Percentiles rank a stretch among this genome's conserved stretches.
Conservation (phyloP, 2,888 invertebrate genomes). For the Polylopha cassiicola region DNA sequence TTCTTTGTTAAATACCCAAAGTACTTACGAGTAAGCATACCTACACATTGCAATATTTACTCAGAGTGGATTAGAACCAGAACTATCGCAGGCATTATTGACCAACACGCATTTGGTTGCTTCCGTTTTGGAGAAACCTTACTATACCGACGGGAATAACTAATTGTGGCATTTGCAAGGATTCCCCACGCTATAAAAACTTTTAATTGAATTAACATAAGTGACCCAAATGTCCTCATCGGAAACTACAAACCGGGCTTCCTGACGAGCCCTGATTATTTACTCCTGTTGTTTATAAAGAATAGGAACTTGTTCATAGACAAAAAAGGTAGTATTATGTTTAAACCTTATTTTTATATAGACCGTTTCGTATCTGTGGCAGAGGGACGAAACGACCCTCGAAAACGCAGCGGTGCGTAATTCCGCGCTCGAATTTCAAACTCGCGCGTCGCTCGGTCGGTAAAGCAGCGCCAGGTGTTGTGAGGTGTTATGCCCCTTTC, state of each 20-base stretch:
- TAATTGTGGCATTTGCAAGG: constrained; percentile 10
- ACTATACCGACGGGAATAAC: too few species aligned
- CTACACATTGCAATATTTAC: too few species aligned
- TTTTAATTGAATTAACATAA: constrained; percentile 10
- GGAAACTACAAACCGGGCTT: constrained; percentile 8
- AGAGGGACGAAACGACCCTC: constrained; percentile 40
- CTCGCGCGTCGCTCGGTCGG: constrained; percentile 39
- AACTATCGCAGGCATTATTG: too few species aligned
- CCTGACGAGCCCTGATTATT: constrained; percentile 10
- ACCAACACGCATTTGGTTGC: too few species aligned
- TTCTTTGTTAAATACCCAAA: too few species aligned
- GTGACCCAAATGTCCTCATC: constrained; percentile 13
- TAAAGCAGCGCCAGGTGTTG: constrained; percentile 57
- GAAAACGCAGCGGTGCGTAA: constrained; percentile 57
- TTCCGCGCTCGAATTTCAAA: constrained; percentile 59
- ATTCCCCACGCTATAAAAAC: constrained; percentile 4
- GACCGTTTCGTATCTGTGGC: too few species aligned
- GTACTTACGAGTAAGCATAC: too few species aligned
- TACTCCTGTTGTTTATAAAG: too few species aligned
- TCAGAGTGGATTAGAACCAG: too few species aligned
- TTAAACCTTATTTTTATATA: too few species aligned
- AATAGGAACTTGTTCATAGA: too few species aligned
- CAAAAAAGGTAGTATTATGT: too few species aligned
- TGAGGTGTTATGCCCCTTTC: constrained; percentile 44
- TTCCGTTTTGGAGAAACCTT: constrained; percentile 15